Evolutionary conservation across 2,113 vertebrate genomes (phyloP).

Genomic region (Synodontis membranacea): DNA sequence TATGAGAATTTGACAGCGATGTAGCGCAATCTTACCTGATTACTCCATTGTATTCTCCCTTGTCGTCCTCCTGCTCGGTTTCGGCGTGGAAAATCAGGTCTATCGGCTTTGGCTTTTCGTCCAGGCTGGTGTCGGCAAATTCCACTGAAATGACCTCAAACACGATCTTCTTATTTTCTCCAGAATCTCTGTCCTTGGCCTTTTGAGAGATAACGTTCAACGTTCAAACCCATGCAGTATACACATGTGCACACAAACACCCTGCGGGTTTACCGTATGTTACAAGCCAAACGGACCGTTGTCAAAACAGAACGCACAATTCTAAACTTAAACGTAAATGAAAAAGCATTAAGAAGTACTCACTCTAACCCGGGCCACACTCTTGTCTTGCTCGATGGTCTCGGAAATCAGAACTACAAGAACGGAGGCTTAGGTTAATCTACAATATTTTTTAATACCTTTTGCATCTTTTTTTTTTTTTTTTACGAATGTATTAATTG

Average conservation of each 20-base stretch:
- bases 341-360: constrained; percentile 52
- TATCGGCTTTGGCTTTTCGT: accelerated
- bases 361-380: constrained; percentile 68
- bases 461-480: neutral
- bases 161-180: constrained; percentile 59
- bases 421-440: neutral
- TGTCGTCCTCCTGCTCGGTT: constrained; percentile 24
- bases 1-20: neutral
- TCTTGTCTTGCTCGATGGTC: constrained; percentile 62
- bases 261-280: neutral
- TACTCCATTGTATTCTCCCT: constrained; percentile 60
- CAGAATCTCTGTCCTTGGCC: constrained; percentile 83
- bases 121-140: constrained; percentile 58
- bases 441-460: neutral
- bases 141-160: constrained; percentile 74
- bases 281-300: neutral
- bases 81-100: constrained; percentile 67
- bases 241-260: neutral
- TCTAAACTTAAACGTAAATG: neutral
- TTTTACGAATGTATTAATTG: neutral
- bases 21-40: constrained; percentile 67
- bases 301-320: neutral
- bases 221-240: neutral
- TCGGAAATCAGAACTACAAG: constrained; percentile 71
- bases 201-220: constrained; percentile 53